Evolutionary conservation across 2,888 invertebrate genomes (phyloP), one percentile per base, ranked within the genome.

Genomic region (Caenorhabditis sp.): DNA sequence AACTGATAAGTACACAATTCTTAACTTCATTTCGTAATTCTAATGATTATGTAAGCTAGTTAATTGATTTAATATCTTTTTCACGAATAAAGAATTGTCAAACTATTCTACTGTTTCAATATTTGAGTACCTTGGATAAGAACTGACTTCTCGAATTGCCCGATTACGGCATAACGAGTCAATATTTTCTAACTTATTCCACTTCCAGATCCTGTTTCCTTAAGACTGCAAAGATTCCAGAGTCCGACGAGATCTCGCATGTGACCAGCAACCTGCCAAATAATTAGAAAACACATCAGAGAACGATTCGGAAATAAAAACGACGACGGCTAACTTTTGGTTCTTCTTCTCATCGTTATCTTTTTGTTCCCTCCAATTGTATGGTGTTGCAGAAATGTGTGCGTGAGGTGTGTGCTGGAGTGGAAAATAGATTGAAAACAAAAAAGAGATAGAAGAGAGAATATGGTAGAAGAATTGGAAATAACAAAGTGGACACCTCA

Each of bases 101-200:
- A n/a, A n/a, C n/a, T n/a, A n/a, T n/a, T n/a, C n/a, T n/a, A n/a
- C n/a, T n/a, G n/a, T n/a, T n/a, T n/a, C n/a, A n/a, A n/a, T n/a
- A n/a, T n/a, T n/a, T n/a, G n/a, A n/a, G n/a, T n/a, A n/a, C n/a
- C n/a, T n/a, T n/a, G n/a, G n/a, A n/a, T n/a, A n/a, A n/a, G n/a
- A n/a, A n/a, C n/a, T n/a, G n/a, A n/a, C n/a, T n/a, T n/a, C 88
- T 17, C 85, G 85, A 9, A 84, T 87, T 35, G 87, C 87, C 2
- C 75, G 83, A 59, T 71, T 82, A 56, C 50, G 82, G 52, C 81
- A 81, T 45, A 66, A 62, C 11, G 62, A 62, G 79, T 79, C 43
- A 56, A 74, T 20, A n/a, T n/a, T n/a, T n/a, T n/a, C n/a, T n/a
- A n/a, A n/a, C n/a, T n/a, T n/a, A n/a, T n/a, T n/a, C n/a, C 7